phyloP scores from a whole-genome alignment of 2,797 vertebrate genomes.

The Macropodus opercularis region DNA sequence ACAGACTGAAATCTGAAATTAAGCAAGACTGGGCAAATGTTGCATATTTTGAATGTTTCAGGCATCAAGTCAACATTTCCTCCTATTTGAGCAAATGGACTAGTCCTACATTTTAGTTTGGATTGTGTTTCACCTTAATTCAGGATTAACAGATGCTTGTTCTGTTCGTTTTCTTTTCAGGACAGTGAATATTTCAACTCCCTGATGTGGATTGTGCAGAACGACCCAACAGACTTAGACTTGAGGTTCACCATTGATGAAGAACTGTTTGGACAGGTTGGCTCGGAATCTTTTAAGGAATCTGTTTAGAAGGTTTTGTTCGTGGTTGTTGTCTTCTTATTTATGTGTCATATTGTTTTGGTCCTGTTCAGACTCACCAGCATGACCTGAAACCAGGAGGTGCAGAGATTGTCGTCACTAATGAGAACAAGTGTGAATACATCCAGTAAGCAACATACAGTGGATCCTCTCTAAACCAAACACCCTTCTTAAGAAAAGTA shows the following conservation, averaged over 20 bases:
- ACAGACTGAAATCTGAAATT: no score
- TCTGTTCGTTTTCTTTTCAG: conserved; percentile 66
- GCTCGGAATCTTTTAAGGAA: not conserved
- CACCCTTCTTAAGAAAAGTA: not conserved
- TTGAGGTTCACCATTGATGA: conserved; percentile 94
- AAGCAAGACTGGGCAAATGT: no score
- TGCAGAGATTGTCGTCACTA: conserved; percentile 91
- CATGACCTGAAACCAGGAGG: conserved; percentile 91
- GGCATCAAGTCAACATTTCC: no score
- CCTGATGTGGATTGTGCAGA: conserved; percentile 96
- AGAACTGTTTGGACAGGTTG: conserved; percentile 96
- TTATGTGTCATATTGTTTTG: not conserved
- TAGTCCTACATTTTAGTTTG: no score
- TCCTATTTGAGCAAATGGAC: no score
- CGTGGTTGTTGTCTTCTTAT: not conserved
- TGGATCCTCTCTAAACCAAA: not conserved
- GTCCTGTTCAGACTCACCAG: conserved; percentile 88
- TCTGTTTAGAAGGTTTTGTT: not conserved
- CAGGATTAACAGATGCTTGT: not conserved
- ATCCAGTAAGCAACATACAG: conserved; percentile 90
- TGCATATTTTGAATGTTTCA: no score
- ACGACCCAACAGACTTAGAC: conserved; percentile 94
- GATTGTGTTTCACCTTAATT: not conserved
- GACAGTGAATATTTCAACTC: conserved; percentile 98
- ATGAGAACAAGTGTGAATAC: conserved; percentile 96